Conservation (phyloP, 2,113 vertebrate species). For the Hystrix brachyura region DNA sequence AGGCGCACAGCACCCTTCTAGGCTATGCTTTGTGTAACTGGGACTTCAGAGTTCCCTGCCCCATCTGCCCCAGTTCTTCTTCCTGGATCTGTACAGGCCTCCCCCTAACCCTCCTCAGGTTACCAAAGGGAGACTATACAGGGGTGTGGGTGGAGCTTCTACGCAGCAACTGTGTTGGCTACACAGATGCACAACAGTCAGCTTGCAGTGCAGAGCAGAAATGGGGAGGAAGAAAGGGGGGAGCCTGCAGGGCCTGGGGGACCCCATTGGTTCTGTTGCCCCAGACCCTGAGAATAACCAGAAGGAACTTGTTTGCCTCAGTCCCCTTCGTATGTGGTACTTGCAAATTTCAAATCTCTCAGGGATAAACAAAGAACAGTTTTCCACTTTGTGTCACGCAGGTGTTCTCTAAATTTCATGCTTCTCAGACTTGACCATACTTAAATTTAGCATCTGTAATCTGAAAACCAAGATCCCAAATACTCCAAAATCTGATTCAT, state of each 20-base stretch:
- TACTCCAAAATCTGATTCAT: background rate
- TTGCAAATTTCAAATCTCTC: background rate
- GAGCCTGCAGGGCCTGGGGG: accelerated
- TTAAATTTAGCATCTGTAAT: background rate
- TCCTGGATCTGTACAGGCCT: background rate
- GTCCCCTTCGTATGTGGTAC: background rate
- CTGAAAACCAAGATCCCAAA: background rate
- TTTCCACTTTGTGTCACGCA: background rate
- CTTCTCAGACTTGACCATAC: background rate
- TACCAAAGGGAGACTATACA: background rate
- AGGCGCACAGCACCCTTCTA: background rate
- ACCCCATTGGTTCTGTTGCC: background rate
- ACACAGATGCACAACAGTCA: accelerated
- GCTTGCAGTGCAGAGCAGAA: background rate
- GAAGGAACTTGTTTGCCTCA: background rate
- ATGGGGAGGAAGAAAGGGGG: accelerated
- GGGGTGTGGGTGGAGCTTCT: background rate
- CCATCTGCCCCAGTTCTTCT: background rate
- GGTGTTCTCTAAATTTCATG: background rate
- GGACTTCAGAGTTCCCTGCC: background rate
- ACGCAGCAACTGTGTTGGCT: background rate
- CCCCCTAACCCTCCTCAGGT: background rate
- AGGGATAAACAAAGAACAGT: background rate
- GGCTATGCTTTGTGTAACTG: background rate
- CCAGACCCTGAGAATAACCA: background rate